Percentiles rank a stretch among this genome's conserved stretches.
phyloP scores from a whole-genome alignment of 2,113 vertebrate species.

The Bagarius yarrelli region DNA sequence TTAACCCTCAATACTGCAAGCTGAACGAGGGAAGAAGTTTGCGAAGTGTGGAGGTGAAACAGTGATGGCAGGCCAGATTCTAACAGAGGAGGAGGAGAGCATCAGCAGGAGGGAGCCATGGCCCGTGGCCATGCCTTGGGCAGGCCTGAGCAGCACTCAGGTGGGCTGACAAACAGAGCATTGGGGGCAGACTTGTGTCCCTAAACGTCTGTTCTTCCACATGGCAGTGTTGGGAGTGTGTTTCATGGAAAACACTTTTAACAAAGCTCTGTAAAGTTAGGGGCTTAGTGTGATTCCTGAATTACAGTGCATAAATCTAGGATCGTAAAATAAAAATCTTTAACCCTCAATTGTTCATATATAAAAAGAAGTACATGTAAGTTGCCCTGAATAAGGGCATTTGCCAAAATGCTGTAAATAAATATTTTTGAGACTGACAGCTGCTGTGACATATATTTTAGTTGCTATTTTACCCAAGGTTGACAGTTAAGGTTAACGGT shows the following conservation, averaged over 20 bases:
- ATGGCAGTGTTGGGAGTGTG: conserved; percentile 13
- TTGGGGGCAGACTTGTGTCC: conserved; percentile 49
- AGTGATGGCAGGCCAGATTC: conserved; percentile 58
- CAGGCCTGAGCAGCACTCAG: conserved; percentile 74
- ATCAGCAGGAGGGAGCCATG: conserved; percentile 69
- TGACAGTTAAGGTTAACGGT: too few species aligned
- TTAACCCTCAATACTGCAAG: conserved; percentile 55
- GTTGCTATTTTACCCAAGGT: too few species aligned
- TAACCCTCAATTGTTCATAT: too few species aligned
- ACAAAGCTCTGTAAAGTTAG: conserved; percentile 26
- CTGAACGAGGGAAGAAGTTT: conserved; percentile 60
- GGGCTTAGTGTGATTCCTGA: background rate
- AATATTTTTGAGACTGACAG: too few species aligned
- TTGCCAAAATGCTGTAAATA: too few species aligned
- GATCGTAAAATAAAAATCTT: too few species aligned
- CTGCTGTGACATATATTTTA: too few species aligned
- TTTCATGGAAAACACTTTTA: conserved; percentile 25
- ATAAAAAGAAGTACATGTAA: too few species aligned
- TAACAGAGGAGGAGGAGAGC: conserved; percentile 71
- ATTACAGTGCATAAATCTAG: background rate
- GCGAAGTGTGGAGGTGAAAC: conserved; percentile 62
- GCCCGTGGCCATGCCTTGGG: conserved; percentile 80
- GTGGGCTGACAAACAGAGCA: conserved; percentile 73
- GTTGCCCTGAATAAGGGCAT: too few species aligned
- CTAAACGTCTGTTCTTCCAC: conserved; percentile 34